Percentiles rank a stretch among this genome's conserved stretches.
Conservation (phyloP, 2,888 invertebrate genomes). For the Agonopterix heracliana region DNA sequence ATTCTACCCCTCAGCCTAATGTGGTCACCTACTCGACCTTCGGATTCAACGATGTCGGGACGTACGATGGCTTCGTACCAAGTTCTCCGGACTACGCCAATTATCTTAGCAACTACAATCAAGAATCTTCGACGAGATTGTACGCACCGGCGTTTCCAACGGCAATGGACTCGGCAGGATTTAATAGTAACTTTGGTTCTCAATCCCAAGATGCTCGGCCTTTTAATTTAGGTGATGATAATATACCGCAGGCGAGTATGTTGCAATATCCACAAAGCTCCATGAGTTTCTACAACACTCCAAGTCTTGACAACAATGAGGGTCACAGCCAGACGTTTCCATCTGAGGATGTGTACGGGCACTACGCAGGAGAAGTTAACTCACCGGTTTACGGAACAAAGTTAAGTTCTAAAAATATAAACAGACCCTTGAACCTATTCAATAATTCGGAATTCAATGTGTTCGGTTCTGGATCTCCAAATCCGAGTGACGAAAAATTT, state of each 20-base stretch:
- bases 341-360: conserved; percentile 26
- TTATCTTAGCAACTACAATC: conserved; percentile 39
- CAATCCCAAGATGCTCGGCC: conserved; percentile 34
- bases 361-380: conserved; percentile 32
- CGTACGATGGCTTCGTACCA: conserved; percentile 60
- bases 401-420: conserved; percentile 42
- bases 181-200: conserved; percentile 36
- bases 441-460: conserved; percentile 42
- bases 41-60: conserved; percentile 63
- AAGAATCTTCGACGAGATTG: conserved; percentile 49
- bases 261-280: conserved; percentile 42
- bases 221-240: conserved; percentile 29
- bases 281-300: conserved; percentile 38
- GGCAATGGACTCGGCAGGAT: conserved; percentile 46
- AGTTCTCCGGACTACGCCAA: conserved; percentile 60
- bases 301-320: conserved; percentile 32
- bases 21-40: conserved; percentile 66
- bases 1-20: conserved; percentile 52
- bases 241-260: conserved; percentile 37
- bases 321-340: conserved; percentile 33
- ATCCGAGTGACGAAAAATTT: conserved; percentile 34
- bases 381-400: conserved; percentile 59
- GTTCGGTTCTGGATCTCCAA: conserved; percentile 30
- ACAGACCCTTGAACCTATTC: conserved; percentile 28
- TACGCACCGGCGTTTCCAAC: conserved; percentile 64